Percentiles rank a stretch among this genome's conserved stretches.
Evolutionary conservation across 2,797 vertebrate genomes (phyloP).

Genomic region (Gambusia yucatana): DNA sequence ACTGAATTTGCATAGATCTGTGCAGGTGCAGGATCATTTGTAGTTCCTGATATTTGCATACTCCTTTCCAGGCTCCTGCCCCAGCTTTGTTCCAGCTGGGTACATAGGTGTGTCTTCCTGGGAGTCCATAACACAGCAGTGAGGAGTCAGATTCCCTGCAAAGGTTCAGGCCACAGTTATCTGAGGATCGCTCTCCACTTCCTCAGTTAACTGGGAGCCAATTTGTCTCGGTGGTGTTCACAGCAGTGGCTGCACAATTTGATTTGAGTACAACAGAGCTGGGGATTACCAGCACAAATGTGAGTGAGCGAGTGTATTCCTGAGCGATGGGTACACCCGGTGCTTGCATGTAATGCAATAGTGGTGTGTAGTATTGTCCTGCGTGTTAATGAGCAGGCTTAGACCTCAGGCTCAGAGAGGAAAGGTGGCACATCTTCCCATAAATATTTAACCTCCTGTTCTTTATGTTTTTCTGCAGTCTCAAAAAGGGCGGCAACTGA

Average conservation of each 20-base stretch:
- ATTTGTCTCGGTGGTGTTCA: slow-evolving; percentile 42
- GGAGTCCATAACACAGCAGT: slow-evolving; percentile 12
- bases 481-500: slow-evolving; percentile 30
- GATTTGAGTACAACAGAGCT: slow-evolving; percentile 47
- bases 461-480: slow-evolving; percentile 33
- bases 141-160: slow-evolving; percentile 50
- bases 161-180: slow-evolving; percentile 54
- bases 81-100: slow-evolving; percentile 12
- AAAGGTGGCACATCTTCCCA: slow-evolving; percentile 35
- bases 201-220: slow-evolving; percentile 51
- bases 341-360: slow-evolving; percentile 9
- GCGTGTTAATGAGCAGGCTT: slow-evolving; percentile 45
- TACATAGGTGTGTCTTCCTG: slow-evolving; percentile 11
- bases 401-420: slow-evolving; percentile 37
- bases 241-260: slow-evolving; percentile 45
- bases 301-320: not conserved
- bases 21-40: not conserved
- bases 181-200: slow-evolving; percentile 57
- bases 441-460: slow-evolving; percentile 51
- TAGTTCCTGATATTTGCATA: not conserved
- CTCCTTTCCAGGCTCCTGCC: slow-evolving; percentile 19
- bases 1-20: not conserved
- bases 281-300: slow-evolving; percentile 33
- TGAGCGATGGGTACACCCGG: not conserved
- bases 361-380: slow-evolving; percentile 31